Evolutionary conservation across 2,113 vertebrate genomes (phyloP), one percentile per base, ranked within the genome.

Genomic region (Etheostoma cragini): DNA sequence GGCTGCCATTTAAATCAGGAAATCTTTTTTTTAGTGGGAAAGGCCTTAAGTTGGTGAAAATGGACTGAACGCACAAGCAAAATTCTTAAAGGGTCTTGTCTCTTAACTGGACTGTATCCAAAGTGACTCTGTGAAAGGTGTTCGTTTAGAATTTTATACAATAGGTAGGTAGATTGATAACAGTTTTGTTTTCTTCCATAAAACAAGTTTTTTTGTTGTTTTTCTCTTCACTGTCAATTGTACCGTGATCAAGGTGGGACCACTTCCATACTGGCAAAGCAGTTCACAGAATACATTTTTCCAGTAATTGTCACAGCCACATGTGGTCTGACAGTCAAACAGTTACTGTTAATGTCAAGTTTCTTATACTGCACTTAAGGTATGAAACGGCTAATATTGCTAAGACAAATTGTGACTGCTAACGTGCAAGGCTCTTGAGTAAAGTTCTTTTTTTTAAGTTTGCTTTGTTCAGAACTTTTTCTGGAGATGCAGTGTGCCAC

Each of bases 121-220:
- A 93, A 91, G 90, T 93, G 89, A 92, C 85, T 91, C 62, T 91
- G 91, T 90, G 82, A 89, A 88, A 86, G 90, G 82, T 92, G 91
- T 87, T 87, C 70, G 87, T 92, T 91, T 85, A 21, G 50, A 68
- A 65, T 89, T 89, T 87, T 91, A 89, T 80, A 86, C 76, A 38
- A 80, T 76, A 3, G 66, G 13, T 47, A 57, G 72, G 57, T 70
- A 42, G 71, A 71, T 62, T 58, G 56, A 64, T 54, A 47, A 80
- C 42, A 0, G 5, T 77, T 84, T 63, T 64, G 26, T 26, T 26
- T 26, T 33, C n/a, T n/a, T n/a, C 49, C 50, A n/a, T 57, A 47
- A 16, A 14, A 76, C 38, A 45, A 76, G 14, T 69, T 72, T 53
- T 77, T 84, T 63, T 64, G 26, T 26, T 26, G 1, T 33, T 35